phyloP scores from a whole-genome alignment of 2,888 invertebrate genomes.

The Smittia sp. region DNA sequence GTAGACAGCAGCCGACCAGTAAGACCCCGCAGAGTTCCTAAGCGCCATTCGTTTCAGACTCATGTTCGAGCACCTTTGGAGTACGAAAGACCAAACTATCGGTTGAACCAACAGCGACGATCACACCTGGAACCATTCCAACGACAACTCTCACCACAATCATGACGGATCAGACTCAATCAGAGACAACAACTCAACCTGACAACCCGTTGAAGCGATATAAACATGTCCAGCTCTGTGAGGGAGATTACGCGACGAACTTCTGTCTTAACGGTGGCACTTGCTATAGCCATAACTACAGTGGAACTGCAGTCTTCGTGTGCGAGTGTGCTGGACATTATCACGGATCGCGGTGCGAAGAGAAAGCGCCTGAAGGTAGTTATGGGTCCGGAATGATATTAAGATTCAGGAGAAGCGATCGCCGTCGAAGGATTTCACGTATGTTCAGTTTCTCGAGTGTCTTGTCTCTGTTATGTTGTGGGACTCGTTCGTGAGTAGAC shows the following conservation, averaged over 20 bases:
- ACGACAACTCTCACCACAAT: background rate
- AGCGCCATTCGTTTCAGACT: slow-evolving; percentile 7
- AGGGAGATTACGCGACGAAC: background rate
- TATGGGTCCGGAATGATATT: background rate
- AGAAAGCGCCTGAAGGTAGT: background rate
- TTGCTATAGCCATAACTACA: background rate
- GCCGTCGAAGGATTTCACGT: slow-evolving; percentile 1
- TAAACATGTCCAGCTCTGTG: background rate
- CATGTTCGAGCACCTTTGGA: slow-evolving; percentile 8
- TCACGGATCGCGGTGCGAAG: background rate
- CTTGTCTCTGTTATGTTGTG: too few species aligned
- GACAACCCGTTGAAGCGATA: background rate
- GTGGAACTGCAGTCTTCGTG: background rate
- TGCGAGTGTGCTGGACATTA: background rate
- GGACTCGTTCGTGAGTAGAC: too few species aligned
- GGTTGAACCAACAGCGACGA: background rate
- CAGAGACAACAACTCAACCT: background rate
- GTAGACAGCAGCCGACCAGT: too few species aligned
- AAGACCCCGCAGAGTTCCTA: too few species aligned
- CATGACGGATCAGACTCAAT: background rate
- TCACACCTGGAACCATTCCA: background rate
- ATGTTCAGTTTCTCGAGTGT: background rate
- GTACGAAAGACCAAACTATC: background rate
- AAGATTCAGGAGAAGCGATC: background rate
- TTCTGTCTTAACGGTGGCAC: slow-evolving; percentile 7